Evolutionary conservation across 2,888 invertebrate genomes (phyloP).

Genomic region (Saturnia pavonia): DNA sequence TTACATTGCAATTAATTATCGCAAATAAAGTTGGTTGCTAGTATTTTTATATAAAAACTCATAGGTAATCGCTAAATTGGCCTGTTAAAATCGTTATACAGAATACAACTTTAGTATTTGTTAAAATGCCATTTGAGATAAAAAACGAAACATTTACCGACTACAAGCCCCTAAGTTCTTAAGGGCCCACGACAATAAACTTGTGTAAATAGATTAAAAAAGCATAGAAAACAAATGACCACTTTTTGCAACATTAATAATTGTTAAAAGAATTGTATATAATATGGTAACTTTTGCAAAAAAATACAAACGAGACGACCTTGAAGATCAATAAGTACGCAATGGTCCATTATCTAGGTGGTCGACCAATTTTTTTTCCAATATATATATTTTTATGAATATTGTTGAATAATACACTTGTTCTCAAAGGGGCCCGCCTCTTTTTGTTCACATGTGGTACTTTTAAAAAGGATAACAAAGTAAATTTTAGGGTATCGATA

Average conservation of each 20-base stretch:
- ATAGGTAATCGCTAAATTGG: not conserved
- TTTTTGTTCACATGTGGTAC: conserved; percentile 25
- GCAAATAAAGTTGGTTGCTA: too few relatives aligned
- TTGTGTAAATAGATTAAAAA: conserved; percentile 60
- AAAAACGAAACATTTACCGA: conserved; percentile 15
- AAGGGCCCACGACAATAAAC: conserved; percentile 19
- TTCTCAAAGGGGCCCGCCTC: conserved; percentile 48
- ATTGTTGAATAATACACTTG: conserved; percentile 43
- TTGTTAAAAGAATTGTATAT: conserved; percentile 51
- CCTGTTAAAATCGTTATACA: conserved; percentile 5
- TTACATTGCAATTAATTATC: too few relatives aligned
- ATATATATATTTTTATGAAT: conserved; percentile 35
- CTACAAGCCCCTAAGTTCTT: conserved; percentile 26
- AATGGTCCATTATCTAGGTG: conserved; percentile 48
- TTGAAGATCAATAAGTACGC: conserved; percentile 39
- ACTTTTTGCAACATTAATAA: conserved; percentile 62
- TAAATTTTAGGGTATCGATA: not conserved
- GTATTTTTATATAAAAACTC: too few relatives aligned
- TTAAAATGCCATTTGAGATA: not conserved
- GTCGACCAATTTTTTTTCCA: conserved; percentile 44
- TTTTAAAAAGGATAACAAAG: conserved; percentile 4
- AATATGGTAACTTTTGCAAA: conserved; percentile 48
- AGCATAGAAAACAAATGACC: conserved; percentile 47
- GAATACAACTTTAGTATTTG: not conserved
- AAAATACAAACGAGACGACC: conserved; percentile 47